Conservation (phyloP, 2,113 vertebrate genomes). For the Leptocoma aspasia region DNA sequence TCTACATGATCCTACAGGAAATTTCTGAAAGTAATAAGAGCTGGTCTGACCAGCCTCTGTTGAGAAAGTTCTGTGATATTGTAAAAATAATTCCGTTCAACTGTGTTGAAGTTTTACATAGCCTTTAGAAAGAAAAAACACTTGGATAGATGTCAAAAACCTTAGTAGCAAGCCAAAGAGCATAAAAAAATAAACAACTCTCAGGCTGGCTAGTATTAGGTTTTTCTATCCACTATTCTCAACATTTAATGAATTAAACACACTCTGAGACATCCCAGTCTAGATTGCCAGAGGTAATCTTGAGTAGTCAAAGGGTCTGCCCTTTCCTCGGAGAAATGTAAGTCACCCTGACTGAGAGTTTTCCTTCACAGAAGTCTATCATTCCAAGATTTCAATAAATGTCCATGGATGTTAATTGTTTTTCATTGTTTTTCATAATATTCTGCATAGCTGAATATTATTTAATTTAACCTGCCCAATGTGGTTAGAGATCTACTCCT, state of each 20-base stretch:
- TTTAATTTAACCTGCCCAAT: neutral
- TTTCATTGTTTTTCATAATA: neutral
- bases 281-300: neutral
- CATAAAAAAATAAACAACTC: neutral
- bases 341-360: neutral
- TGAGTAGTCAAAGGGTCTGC: neutral
- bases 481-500: neutral
- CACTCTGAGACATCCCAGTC: neutral
- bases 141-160: neutral
- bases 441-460: neutral
- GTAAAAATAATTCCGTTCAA: neutral
- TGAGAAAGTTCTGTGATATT: neutral
- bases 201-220: neutral
- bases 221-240: neutral
- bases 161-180: neutral
- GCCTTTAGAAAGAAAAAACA: neutral
- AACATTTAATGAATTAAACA: neutral
- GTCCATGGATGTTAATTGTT: accelerated
- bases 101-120: neutral
- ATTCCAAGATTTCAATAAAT: neutral
- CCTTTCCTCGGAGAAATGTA: neutral
- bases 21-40: neutral
- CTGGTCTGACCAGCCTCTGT: neutral
- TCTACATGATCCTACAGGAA: neutral
- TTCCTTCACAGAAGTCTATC: neutral